Percentiles rank a stretch among this genome's conserved stretches.
phyloP scores from a whole-genome alignment of 2,888 invertebrate genomes.

The Sminthurinus aureus region DNA sequence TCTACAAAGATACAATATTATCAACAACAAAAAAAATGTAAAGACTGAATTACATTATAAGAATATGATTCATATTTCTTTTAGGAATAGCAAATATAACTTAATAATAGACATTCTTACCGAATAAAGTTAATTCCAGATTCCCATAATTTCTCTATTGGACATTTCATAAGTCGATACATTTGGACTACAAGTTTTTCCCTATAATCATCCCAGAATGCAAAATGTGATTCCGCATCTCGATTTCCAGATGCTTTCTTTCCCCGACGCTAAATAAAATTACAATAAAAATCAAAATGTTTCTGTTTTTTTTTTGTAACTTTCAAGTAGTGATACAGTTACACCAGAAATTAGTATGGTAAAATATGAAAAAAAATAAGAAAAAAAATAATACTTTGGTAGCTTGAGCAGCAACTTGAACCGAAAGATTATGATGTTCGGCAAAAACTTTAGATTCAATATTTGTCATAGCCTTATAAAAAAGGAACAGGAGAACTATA shows the following conservation, averaged over 20 bases:
- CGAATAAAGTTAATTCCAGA: conserved; percentile 28
- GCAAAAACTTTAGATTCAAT: conserved; percentile 46
- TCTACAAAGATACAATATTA: conserved; percentile 30
- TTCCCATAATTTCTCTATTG: conserved; percentile 35
- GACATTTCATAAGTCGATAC: conserved; percentile 19
- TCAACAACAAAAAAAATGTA: not conserved
- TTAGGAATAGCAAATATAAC: not conserved
- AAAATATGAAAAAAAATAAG: too few species aligned
- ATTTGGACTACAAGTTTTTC: conserved; percentile 25
- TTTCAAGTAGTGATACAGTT: not conserved
- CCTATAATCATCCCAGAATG: conserved; percentile 35
- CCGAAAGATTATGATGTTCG: conserved; percentile 36
- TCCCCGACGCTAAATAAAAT: conserved; percentile 13
- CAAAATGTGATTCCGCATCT: conserved; percentile 17
- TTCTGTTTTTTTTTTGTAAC: not conserved
- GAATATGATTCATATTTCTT: too few species aligned
- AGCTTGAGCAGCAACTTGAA: conserved; percentile 28
- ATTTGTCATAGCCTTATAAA: conserved; percentile 50
- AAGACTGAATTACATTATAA: too few species aligned
- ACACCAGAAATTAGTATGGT: too few species aligned
- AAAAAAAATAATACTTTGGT: not conserved
- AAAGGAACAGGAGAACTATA: conserved; percentile 43
- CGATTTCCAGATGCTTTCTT: conserved; percentile 18
- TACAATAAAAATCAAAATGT: not conserved
- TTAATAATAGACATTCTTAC: conserved; percentile 6